Conservation (phyloP, 2,113 vertebrate genomes). For the Ameiurus melas region DNA sequence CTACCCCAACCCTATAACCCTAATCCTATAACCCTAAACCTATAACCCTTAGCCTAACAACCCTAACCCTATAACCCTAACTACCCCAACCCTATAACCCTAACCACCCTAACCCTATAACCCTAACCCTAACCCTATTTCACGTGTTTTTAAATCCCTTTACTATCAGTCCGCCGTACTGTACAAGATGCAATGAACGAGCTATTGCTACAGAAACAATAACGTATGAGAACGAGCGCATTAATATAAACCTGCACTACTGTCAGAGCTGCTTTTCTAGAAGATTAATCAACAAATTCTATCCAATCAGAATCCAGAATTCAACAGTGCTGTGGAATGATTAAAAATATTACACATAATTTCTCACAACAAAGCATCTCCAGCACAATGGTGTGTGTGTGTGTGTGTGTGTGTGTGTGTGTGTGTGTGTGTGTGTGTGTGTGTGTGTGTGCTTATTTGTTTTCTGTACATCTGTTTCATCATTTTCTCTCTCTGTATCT, state of each 20-base stretch:
- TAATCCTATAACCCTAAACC: too few relatives aligned
- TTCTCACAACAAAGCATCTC: not conserved
- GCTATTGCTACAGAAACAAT: not conserved
- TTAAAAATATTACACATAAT: not conserved
- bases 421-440: not conserved
- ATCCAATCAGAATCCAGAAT: not conserved
- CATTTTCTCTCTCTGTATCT: conserved; percentile 1
- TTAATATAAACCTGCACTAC: not conserved
- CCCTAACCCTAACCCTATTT: too few relatives aligned
- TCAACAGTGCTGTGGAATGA: not conserved
- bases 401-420: not conserved
- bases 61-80: too few relatives aligned
- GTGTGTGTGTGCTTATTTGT: conserved; percentile 3
- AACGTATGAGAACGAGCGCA: not conserved
- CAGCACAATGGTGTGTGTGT: not conserved
- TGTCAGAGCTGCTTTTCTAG: not conserved
- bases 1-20: too few relatives aligned
- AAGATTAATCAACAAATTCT: not conserved
- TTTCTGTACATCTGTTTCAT: conserved; percentile 3
- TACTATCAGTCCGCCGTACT: too few relatives aligned
- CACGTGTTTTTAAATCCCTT: too few relatives aligned
- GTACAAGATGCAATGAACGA: too few relatives aligned
- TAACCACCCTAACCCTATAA: too few relatives aligned
- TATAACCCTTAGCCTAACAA: too few relatives aligned
- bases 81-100: too few relatives aligned